Base-by-base conservation (phyloP, 2,797 vertebrate genomes). In the Scarus forsteni region DNA sequence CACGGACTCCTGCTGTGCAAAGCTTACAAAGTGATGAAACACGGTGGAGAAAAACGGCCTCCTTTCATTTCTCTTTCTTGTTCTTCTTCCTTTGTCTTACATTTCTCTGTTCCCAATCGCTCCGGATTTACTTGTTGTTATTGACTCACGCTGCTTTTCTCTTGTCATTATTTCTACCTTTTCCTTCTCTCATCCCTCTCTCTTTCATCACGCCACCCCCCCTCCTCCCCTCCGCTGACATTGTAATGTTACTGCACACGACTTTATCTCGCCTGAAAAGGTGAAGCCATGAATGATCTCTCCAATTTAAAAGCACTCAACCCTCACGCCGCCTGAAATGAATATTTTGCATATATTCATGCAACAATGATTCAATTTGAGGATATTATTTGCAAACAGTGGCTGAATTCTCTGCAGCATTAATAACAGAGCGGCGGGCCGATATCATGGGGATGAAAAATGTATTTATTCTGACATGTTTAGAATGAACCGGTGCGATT, bases 301-400 rank as follows among this genome's bases (percentile, higher is more conserved):
- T 97, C 96, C 97, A 98, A 98, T 99, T 98, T 98, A 98, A 99
- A 98, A 98, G 96, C 97, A 98, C 97, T 99, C 98, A 98, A 98
- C 97, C 97, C 97, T 97, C 96, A 97, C 97, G 95, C 95, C 95
- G 95, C 95, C 95, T 96, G 96, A 97, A 97, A 97, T 98, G 97
- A 98, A 98, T 97, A 97, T 97, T 98, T 98, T 98, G 97, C 98
- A 99, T 98, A 98, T 97, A 99, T 98, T 98, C 97, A 99, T 98
- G 97, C 96, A 98, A 98, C 97, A 97, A 97, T 97, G 97, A 97
- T 98, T 98, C 96, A 98, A 98, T 98, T 98, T 98, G 96, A 96
- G 96, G 95, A 98, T 97, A 97, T 97, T 98, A 97, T 97, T 97
- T 96, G 96, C 96, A 97, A 98, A 98, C 96, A 97, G 95, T 95